Percentiles rank a stretch among this genome's conserved stretches.
Conservation (phyloP, 2,797 vertebrate genomes). For the Acestrorhynchus altus region DNA sequence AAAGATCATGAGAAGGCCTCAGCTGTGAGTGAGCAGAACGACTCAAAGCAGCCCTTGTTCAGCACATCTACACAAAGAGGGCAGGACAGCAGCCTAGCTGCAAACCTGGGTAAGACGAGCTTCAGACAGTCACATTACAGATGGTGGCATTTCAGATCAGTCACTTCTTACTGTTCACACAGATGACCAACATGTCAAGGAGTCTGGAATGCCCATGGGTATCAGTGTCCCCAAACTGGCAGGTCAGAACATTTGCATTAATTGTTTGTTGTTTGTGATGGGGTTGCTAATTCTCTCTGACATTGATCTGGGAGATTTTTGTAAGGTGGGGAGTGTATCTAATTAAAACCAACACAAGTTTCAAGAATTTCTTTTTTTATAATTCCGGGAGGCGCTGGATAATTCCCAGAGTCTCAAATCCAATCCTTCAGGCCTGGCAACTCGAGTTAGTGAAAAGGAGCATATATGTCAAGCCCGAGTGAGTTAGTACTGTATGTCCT, state of each 20-base stretch:
- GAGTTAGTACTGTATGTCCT: neutral
- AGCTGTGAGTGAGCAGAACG: constrained; percentile 45
- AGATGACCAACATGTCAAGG: constrained; percentile 67
- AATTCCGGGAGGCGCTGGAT: neutral
- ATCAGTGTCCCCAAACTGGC: constrained; percentile 65
- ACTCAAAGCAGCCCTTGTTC: constrained; percentile 40
- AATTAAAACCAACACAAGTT: neutral
- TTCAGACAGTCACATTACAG: neutral
- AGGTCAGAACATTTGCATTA: constrained; percentile 64
- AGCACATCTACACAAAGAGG: constrained; percentile 60
- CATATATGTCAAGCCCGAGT: neutral
- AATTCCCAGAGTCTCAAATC: neutral
- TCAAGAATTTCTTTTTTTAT: neutral
- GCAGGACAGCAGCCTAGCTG: constrained; percentile 62
- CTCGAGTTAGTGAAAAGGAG: neutral
- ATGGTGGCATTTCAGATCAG: constrained; percentile 21
- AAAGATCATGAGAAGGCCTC: constrained; percentile 64
- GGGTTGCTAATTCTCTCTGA: neutral
- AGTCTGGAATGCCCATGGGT: constrained; percentile 42
- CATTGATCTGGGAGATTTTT: neutral
- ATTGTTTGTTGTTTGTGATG: neutral
- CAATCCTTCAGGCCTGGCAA: neutral
- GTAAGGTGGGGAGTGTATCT: neutral
- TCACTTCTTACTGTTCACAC: constrained; percentile 28
- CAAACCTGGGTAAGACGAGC: constrained; percentile 66